Base-by-base conservation (phyloP, 2,113 vertebrate species). In the Petromus typicus region DNA sequence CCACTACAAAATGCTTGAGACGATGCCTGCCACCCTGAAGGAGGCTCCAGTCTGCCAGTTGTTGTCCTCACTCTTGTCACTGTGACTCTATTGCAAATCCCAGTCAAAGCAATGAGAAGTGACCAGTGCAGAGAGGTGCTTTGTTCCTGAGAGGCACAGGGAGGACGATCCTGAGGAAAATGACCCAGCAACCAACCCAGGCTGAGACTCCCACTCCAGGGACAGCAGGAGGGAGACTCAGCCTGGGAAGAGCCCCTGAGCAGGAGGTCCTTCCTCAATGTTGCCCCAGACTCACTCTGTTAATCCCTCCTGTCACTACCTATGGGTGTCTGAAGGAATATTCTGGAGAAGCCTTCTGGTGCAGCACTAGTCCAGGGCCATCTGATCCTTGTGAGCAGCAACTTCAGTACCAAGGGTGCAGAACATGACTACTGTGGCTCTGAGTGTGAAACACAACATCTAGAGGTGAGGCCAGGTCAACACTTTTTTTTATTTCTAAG, bases 391-490 rank as follows among this genome's bases (percentile, higher is more conserved):
- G 98, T 98, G 27, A 99, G 98, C 13, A 98, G 98, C 87, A 98
- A 94, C 13, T 99, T 99, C 98, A 99, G 99, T 98, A 99, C 99
- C 81, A 97, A 98, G 0, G 99, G 99, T 0, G 96, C 98, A 0
- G 99, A 99, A 98, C 99, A 99, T 0, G 99, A 99, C 98, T 99
- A 99, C 98, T 99, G 99, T 57, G 97, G 98, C 94, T 99, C 99
- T 98, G 99, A 99, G 79, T 99, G 99, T 0, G 99, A 99, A 64
- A 99, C 97, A 99, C 99, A 99, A 98, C 99, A 76, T 51, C 48
- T 51, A 10, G 48, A 51, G 48, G 48, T 51, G 48, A 51, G 48
- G 5, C 10, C 48, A 10, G 48, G 48, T 51, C 48, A 51, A 10
- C 48, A 51, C 48, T 51, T 7, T 10, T 10, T 51, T 51, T 10